phyloP scores from a whole-genome alignment of 2,888 invertebrate species.

The Lasioglossum zephyrum region DNA sequence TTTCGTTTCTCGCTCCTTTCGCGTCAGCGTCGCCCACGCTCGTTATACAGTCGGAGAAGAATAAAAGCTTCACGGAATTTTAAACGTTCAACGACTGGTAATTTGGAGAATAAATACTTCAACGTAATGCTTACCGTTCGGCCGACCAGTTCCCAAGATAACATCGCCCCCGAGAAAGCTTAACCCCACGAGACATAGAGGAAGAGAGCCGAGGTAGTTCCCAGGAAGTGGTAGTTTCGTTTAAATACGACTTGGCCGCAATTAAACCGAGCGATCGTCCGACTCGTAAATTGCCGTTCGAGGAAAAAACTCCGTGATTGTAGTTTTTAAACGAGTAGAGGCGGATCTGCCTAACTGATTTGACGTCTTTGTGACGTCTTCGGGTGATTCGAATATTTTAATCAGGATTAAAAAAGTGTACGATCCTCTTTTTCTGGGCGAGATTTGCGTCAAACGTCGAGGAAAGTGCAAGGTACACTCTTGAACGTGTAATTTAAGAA shows the following conservation, averaged over 20 bases:
- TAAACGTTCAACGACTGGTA: neutral
- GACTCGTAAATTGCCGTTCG: neutral
- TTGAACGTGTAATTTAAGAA: neutral
- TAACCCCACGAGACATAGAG: neutral
- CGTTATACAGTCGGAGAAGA: neutral
- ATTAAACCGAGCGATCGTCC: neutral
- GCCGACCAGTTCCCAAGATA: neutral
- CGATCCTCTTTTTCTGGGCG: neutral
- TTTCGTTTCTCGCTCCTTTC: neutral
- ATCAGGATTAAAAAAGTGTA: neutral
- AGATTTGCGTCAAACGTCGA: neutral
- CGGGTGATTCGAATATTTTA: neutral
- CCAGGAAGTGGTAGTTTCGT: neutral
- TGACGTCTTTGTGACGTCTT: neutral
- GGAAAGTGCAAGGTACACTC: neutral
- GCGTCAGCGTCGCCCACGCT: neutral
- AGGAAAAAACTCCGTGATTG: neutral
- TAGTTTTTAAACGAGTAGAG: neutral
- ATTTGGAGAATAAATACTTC: neutral
- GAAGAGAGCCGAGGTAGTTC: neutral
- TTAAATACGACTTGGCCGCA: neutral
- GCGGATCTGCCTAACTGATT: neutral
- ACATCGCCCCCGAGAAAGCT: neutral
- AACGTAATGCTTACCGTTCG: neutral
- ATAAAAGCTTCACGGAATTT: neutral